phyloP scores from a whole-genome alignment of 1,140 invertebrate genomes.

The Zaprionus inermis region DNA sequence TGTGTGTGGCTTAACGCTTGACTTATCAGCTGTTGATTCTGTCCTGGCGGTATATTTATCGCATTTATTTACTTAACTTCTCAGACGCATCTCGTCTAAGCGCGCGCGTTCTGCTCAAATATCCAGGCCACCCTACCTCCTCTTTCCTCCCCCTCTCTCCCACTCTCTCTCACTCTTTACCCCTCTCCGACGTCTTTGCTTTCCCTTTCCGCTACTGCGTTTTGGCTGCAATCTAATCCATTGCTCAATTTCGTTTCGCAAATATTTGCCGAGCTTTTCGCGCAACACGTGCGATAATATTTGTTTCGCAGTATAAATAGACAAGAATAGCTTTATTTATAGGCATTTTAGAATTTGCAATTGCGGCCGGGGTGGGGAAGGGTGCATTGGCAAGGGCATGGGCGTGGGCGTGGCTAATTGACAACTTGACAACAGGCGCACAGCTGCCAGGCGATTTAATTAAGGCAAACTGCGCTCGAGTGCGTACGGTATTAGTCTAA shows the following conservation, averaged over 20 bases:
- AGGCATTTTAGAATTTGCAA: constrained; percentile 38
- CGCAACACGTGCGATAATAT: constrained; percentile 48
- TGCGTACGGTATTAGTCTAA: constrained; percentile 63
- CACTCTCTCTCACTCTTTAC: background rate
- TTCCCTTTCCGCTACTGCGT: background rate
- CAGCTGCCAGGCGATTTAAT: constrained; percentile 69
- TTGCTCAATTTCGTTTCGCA: constrained; percentile 49
- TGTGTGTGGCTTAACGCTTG: constrained; percentile 15
- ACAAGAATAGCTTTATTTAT: constrained; percentile 40
- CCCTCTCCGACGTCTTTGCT: background rate
- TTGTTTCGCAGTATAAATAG: constrained; percentile 35
- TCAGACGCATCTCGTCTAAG: constrained; percentile 9
- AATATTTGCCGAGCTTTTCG: constrained; percentile 48
- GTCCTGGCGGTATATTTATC: constrained; percentile 44
- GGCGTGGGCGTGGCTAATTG: constrained; percentile 57
- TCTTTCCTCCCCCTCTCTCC: too few species aligned
- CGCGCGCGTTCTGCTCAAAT: background rate
- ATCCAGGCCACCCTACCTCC: too few species aligned
- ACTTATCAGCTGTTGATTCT: constrained; percentile 40
- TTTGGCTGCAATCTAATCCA: constrained; percentile 42
- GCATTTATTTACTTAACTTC: constrained; percentile 40
- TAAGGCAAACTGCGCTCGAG: constrained; percentile 68
- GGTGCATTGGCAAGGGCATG: background rate
- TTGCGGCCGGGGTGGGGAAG: background rate
- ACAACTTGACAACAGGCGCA: constrained; percentile 61